Evolutionary conservation across 2,888 invertebrate species (phyloP).

Genomic region (Tholera decimalis): DNA sequence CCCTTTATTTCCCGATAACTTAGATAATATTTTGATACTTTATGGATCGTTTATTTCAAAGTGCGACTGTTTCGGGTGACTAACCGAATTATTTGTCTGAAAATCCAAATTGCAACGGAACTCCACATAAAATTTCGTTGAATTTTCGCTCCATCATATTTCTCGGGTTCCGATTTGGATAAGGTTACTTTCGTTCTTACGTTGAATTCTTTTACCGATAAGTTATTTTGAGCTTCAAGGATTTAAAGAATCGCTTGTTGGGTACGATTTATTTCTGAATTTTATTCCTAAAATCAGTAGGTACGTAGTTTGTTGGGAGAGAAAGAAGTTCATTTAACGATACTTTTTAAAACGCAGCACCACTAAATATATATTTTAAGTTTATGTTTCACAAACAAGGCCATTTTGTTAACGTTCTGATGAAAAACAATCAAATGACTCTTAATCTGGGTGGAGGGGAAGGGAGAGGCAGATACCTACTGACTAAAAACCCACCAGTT

Average conservation of each 20-base stretch:
- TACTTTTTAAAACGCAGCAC: no score
- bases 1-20: conserved; percentile 44
- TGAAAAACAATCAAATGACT: no score
- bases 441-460: no score
- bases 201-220: conserved; percentile 56
- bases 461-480: no score
- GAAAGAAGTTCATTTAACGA: not conserved
- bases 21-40: conserved; percentile 57
- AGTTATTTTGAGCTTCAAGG: conserved; percentile 54
- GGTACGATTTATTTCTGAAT: conserved; percentile 27
- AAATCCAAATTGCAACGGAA: conserved; percentile 54
- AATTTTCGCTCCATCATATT: conserved; percentile 59
- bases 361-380: no score
- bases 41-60: conserved; percentile 57
- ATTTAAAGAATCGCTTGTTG: conserved; percentile 38
- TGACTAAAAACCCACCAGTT: no score
- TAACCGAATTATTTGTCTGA: conserved; percentile 61
- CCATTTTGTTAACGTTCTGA: no score
- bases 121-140: conserved; percentile 55
- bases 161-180: conserved; percentile 54
- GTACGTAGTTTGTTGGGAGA: not conserved
- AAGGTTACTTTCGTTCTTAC: conserved; percentile 57
- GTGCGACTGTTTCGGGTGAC: conserved; percentile 53
- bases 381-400: no score
- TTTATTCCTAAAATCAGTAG: conserved; percentile 39